Evolutionary conservation across 1,140 invertebrate genomes (phyloP).

Genomic region (Amyelois transitella): DNA sequence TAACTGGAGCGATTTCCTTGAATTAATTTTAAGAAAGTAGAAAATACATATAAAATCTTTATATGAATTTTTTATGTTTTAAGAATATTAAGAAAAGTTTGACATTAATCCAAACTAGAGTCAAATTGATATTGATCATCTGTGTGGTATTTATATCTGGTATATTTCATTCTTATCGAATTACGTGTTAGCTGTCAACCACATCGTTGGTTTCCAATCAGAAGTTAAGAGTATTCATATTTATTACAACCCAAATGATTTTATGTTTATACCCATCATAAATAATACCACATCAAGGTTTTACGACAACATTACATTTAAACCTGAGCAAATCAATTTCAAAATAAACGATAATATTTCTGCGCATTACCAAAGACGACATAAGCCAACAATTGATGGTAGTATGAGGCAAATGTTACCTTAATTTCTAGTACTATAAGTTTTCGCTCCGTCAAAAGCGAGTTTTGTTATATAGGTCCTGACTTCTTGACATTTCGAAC

Average conservation of each 20-base stretch:
- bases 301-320: conserved; percentile 8
- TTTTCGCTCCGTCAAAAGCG: conserved; percentile 11
- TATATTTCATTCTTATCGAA: no score
- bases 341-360: conserved; percentile 38
- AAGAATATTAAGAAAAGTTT: no score
- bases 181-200: no score
- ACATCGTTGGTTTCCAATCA: no score
- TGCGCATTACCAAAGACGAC: conserved; percentile 25
- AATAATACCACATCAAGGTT: conserved; percentile 8
- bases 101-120: no score
- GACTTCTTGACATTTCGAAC: conserved; percentile 15
- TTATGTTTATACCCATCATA: conserved; percentile 5
- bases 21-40: no score
- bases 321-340: conserved; percentile 27
- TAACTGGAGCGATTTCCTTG: no score
- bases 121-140: no score
- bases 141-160: no score
- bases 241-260: neutral
- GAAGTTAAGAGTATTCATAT: no score
- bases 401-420: conserved; percentile 12
- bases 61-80: no score
- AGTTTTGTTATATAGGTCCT: conserved; percentile 10
- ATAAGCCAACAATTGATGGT: conserved; percentile 41
- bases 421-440: conserved; percentile 12
- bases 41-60: no score